Base-by-base conservation (phyloP, 2,888 invertebrate species). In the Junonia oenone region DNA sequence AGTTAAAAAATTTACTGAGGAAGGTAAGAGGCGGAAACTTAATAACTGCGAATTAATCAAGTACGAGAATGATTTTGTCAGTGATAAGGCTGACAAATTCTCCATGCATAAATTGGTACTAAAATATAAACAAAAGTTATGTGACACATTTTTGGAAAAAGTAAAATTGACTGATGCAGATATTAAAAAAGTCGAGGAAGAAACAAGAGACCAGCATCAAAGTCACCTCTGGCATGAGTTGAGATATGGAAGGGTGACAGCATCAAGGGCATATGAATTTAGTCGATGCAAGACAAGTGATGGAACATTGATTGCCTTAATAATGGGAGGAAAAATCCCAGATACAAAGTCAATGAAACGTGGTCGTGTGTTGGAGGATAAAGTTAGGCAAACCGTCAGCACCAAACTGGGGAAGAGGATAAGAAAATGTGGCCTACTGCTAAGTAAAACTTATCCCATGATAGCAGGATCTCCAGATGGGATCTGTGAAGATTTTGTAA, bases 211-310 rank as follows among this genome's bases (percentile, higher is more conserved):
- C 4, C 64, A 67, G 26, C 22, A 35, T 19, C 43, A 68, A 55
- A 65, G 22, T 40, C 49, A 6, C 2, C 59, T 69, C 35, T 75
- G 73, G 73, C 53, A 62, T 53, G 69, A 75, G 59, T 51, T 72
- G 9, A 61, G 74, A 47, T 75, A 73, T 64, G 71, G 69, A 45
- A 51, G 71, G 11, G 49, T 75, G 0, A 74, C 72, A 27, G 73
- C 73, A 49, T 73, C 74, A 14, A 40, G 46, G 54, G 68, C 69
- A n/a, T 68, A 51, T 67, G 69, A 73, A 60, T 22, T 68, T 0
- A 69, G 68, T 63, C 51, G 65, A 6, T 75, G 73, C 55, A 58
- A 71, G 47, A 71, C 62, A 0, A 51, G 9, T 54, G 63, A 68
- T 59, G 66, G 64, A 6, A 64, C 64, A n/a, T n/a, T n/a, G n/a